phyloP scores from a whole-genome alignment of 2,113 vertebrate genomes.

The Okapia johnstoni region DNA sequence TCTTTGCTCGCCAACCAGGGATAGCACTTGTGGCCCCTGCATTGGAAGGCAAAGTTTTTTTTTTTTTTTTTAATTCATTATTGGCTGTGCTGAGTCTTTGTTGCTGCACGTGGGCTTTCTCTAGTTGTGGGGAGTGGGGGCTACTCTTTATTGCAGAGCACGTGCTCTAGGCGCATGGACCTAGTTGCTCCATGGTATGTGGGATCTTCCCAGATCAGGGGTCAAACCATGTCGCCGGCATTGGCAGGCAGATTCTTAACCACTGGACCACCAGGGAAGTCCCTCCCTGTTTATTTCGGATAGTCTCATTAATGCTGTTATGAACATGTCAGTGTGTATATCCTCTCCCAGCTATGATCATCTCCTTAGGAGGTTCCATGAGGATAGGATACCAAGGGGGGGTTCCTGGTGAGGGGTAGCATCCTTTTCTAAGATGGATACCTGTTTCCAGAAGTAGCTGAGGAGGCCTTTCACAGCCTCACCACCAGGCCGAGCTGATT shows the following conservation, averaged over 20 bases:
- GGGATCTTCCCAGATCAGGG: background rate
- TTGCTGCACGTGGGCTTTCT: background rate
- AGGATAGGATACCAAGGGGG: background rate
- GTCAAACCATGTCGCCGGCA: background rate
- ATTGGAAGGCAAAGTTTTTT: background rate
- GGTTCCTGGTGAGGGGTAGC: rapidly evolving
- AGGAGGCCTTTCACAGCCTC: background rate
- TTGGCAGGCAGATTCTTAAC: background rate
- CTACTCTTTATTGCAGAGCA: background rate
- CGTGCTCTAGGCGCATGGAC: background rate
- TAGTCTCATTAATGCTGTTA: background rate
- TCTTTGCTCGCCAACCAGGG: background rate
- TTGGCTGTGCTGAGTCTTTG: background rate
- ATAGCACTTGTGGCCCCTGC: background rate
- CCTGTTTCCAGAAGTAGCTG: background rate
- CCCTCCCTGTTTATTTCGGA: background rate
- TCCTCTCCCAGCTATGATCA: background rate
- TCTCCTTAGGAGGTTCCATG: background rate
- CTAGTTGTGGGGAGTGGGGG: background rate
- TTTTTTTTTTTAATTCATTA: background rate
- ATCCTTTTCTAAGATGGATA: background rate
- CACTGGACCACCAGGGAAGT: background rate
- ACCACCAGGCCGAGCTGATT: rapidly evolving
- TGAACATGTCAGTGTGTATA: rapidly evolving
- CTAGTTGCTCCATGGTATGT: background rate